Evolutionary conservation across 2,113 vertebrate genomes (phyloP), one percentile per base, ranked within the genome.

Genomic region (Microtus montanus): DNA sequence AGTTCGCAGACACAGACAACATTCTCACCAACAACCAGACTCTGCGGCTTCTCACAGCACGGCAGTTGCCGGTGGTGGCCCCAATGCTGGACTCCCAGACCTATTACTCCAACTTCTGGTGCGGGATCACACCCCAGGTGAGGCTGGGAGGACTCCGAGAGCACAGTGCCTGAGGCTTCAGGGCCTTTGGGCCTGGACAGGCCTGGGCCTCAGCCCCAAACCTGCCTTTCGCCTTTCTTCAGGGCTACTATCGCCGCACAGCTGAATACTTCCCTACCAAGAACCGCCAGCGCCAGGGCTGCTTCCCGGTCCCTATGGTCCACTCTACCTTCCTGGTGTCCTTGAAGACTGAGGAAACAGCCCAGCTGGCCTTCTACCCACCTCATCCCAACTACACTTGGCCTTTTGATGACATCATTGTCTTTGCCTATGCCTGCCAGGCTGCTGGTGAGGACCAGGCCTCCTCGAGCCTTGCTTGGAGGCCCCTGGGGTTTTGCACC

Each of bases 31-130:
- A 99, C 98, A 98, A 99, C 17, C 98, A 99, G 92, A 99, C 99
- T 0, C 97, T 99, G 96, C 98, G 98, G 87, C 98, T 99, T 82
- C 97, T 99, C 89, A 98, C 99, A 3, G 98, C 98, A 0, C 99
- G 99, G 97, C 99, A 99, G 96, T 99, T 99, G 95, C 99, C 99
- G 0, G 99, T 99, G 84, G 98, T 99, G 3, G 99, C 99, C 0
- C 99, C 99, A 0, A 99, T 99, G 99, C 95, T 99, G 96, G 99
- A 99, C 94, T 99, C 99, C 0, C 99, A 99, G 98, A 99, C 99
- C 0, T 99, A 99, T 6, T 99, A 99, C 97, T 99, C 99, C 96
- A 99, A 99, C 98, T 99, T 99, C 98, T 99, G 99, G 99, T 99
- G 99, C 3, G 99, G 99, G 4, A 99, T 99, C 96, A 99, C 99